phyloP scores from a whole-genome alignment of 1,140 invertebrate genomes.

The Colletes gigas region DNA sequence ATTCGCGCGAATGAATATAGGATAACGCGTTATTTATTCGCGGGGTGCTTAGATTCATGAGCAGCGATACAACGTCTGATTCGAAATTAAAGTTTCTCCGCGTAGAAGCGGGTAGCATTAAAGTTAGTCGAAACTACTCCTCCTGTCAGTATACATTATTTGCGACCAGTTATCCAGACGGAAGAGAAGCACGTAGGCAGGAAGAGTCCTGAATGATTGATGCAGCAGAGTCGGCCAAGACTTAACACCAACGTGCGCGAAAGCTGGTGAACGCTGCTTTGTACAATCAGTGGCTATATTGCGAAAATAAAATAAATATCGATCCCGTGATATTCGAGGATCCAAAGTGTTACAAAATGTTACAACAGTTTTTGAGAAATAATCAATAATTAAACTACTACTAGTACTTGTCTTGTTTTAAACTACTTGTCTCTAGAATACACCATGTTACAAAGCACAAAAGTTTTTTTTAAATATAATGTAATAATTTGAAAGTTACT shows the following conservation, averaged over 20 bases:
- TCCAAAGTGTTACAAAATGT: too few relatives aligned
- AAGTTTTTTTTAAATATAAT: too few relatives aligned
- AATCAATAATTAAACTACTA: too few relatives aligned
- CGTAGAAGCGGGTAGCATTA: too few relatives aligned
- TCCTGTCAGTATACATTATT: slow-evolving; percentile 29
- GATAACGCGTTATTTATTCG: not conserved
- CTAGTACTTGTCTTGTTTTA: too few relatives aligned
- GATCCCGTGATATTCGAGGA: too few relatives aligned
- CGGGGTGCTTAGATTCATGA: not conserved
- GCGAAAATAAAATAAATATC: too few relatives aligned
- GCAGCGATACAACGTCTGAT: not conserved
- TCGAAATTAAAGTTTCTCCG: slow-evolving; percentile 7
- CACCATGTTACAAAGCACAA: too few relatives aligned
- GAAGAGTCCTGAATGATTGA: slow-evolving; percentile 44
- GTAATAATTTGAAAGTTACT: too few relatives aligned
- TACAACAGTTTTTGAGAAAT: too few relatives aligned
- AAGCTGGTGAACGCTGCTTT: slow-evolving; percentile 8
- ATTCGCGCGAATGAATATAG: not conserved
- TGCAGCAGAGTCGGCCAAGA: slow-evolving; percentile 12
- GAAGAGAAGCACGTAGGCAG: slow-evolving; percentile 41
- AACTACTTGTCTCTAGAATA: too few relatives aligned
- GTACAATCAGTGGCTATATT: too few relatives aligned
- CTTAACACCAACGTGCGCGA: slow-evolving; percentile 34
- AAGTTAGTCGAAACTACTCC: not conserved
- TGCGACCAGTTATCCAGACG: slow-evolving; percentile 32